phyloP scores from a whole-genome alignment of 2,797 vertebrate genomes.

The Pipistrellus nathusii region DNA sequence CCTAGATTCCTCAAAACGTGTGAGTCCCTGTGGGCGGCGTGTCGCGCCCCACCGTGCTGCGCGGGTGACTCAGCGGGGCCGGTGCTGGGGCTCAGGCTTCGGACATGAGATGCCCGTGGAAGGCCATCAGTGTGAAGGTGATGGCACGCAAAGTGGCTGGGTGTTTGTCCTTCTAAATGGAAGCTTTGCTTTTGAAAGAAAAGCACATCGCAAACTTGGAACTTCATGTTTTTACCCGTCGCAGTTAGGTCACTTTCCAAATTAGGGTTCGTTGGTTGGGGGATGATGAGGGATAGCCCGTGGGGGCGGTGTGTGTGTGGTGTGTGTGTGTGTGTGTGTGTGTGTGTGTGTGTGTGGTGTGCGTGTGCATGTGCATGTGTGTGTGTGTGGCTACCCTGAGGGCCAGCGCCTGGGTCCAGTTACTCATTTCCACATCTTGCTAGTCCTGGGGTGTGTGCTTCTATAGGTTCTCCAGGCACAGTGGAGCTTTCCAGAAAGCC shows the following conservation, averaged over 20 bases:
- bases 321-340: no score
- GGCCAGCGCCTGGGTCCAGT: neutral
- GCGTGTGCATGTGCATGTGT: no score
- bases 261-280: neutral
- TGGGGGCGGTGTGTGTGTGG: no score
- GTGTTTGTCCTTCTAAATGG: neutral
- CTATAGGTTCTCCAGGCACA: neutral
- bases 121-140: slow-evolving; percentile 5
- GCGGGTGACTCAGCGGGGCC: slow-evolving; percentile 64
- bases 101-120: slow-evolving; percentile 36
- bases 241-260: neutral
- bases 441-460: neutral
- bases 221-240: neutral
- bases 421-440: neutral
- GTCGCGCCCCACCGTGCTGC: neutral
- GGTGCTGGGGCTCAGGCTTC: neutral
- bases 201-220: neutral
- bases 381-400: neutral
- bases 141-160: neutral
- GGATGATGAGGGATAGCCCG: neutral
- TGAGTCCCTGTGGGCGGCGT: slow-evolving; percentile 3
- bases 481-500: slow-evolving; percentile 22
- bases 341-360: no score
- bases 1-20: slow-evolving; percentile 56
- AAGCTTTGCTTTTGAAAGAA: slow-evolving; percentile 49